phyloP scores from a whole-genome alignment of 2,888 invertebrate genomes.

The Heliconius aoede region DNA sequence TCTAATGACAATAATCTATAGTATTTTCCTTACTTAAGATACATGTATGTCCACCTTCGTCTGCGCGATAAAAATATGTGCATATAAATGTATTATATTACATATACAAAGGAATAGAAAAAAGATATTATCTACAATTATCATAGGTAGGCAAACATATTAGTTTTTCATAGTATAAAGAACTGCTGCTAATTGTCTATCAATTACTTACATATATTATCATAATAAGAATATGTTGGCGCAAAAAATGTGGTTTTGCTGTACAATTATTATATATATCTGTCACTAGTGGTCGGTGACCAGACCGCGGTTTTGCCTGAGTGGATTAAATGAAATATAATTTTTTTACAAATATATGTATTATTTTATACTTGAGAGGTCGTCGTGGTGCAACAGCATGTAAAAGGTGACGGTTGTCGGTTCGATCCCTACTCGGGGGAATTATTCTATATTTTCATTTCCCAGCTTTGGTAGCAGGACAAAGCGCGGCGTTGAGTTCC shows the following conservation, averaged over 20 bases:
- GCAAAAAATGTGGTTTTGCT: background rate
- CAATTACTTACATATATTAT: constrained; percentile 6
- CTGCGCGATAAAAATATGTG: background rate
- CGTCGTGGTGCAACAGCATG: too few species aligned
- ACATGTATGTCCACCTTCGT: too few species aligned
- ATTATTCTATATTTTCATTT: too few species aligned
- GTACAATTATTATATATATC: background rate
- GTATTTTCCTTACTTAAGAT: too few species aligned
- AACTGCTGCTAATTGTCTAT: constrained; percentile 6
- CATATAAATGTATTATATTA: background rate
- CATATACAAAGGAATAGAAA: background rate
- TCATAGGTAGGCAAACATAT: background rate
- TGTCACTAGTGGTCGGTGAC: background rate
- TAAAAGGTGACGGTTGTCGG: too few species aligned
- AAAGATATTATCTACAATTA: background rate
- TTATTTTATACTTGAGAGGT: too few species aligned
- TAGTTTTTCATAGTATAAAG: background rate
- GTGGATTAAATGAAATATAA: background rate
- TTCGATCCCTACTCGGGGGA: too few species aligned
- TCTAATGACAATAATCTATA: too few species aligned
- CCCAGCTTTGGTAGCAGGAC: too few species aligned
- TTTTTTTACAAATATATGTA: too few species aligned
- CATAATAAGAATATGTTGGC: background rate
- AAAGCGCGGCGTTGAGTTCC: too few species aligned
- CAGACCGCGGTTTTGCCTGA: background rate